Evolutionary conservation across 2,888 invertebrate species (phyloP).

Genomic region (Acanthosepion pharaonis): DNA sequence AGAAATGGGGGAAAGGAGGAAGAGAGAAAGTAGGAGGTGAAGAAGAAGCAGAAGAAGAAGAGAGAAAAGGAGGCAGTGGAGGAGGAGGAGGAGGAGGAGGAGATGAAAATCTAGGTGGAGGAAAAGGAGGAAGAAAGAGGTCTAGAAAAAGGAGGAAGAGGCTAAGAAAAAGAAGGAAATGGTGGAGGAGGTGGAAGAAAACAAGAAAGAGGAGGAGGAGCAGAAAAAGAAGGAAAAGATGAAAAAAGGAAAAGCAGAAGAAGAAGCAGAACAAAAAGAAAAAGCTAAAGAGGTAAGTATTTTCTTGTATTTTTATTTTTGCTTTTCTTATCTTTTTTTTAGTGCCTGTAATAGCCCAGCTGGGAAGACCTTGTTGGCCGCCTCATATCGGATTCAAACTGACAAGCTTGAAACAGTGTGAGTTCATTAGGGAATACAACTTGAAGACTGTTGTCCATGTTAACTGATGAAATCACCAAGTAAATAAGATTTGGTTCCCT

Average conservation of each 20-base stretch:
- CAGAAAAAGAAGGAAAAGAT: too few relatives aligned
- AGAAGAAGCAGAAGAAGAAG: too few relatives aligned
- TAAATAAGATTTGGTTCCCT: conserved; percentile 4
- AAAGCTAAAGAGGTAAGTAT: not conserved
- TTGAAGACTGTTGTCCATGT: not conserved
- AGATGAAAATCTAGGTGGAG: not conserved
- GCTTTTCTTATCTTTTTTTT: too few relatives aligned
- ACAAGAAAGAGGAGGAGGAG: too few relatives aligned
- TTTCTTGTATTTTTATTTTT: too few relatives aligned
- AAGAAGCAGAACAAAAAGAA: not conserved
- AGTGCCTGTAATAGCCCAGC: not conserved
- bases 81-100: too few relatives aligned
- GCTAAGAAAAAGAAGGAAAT: not conserved
- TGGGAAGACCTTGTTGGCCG: not conserved
- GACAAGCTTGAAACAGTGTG: not conserved
- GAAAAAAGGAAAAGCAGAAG: not conserved
- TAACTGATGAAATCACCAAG: not conserved
- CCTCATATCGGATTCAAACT: not conserved
- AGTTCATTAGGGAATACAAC: not conserved
- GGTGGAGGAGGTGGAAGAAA: too few relatives aligned
- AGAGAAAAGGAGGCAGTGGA: too few relatives aligned
- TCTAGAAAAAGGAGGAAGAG: not conserved
- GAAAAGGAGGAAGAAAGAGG: not conserved
- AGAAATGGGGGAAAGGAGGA: not conserved
- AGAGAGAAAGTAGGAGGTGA: not conserved